Evolutionary conservation across 2,888 invertebrate species (phyloP), one percentile per base, ranked within the genome.

Genomic region (Andrena trimmerana): DNA sequence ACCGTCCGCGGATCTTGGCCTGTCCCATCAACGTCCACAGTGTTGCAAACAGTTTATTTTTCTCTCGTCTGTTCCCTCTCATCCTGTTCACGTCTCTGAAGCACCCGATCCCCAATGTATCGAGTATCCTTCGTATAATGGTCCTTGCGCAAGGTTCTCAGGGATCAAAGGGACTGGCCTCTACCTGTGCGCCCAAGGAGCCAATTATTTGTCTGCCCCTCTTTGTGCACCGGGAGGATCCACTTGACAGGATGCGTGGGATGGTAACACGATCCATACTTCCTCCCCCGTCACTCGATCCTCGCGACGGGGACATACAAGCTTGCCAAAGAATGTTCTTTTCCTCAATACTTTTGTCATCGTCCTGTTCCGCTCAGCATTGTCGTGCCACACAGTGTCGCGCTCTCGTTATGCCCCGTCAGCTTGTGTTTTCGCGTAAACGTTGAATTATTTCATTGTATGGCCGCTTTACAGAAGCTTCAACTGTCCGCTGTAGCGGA

Each of bases 201-300:
- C 93, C 94, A 94, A 94, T 94, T 94, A 94, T 94, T 93, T 92
- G 92, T 93, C 93, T 90, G 92, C 91, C 91, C 90, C 90, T 90
- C 89, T 92, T 94, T 93, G 91, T 91, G 84, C 79, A 33, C 69
- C 77, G 48, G 60, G 83, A 84, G 88, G 89, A 93, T 93, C 90
- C 92, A 93, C 93, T 94, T 93, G 93, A 93, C 93, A 93, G 92
- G 92, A 93, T 93, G 94, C 93, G 94, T 93, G 92, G 93, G 93
- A 92, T 86, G 89, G 90, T 89, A 93, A 94, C 89, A 78, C 89
- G 93, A 94, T 91, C 91, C 91, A 88, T 88, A 91, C 92, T 94
- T 94, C 94, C 94, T 93, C 85, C 86, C 57, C 8, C 87, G 93
- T 90, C 92, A 93, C 87, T 84, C 86, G 92, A 92, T 88, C 89